These are phyloP conservation scores for Drosophila suzukii DNA, from an alignment of 1,140 invertebrate genomes.

Conservation along the genomic window DNA sequence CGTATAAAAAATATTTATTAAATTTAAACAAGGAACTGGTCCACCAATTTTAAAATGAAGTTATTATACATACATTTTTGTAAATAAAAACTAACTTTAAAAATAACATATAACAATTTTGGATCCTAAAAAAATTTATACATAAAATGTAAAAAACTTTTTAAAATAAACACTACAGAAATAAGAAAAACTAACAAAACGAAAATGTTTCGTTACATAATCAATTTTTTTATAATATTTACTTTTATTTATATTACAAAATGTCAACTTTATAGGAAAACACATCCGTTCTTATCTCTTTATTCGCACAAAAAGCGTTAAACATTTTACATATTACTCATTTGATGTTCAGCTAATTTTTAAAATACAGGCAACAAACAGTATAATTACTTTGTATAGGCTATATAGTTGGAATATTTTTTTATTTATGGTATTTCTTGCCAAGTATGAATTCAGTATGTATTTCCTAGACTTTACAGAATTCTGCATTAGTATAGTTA, in stretches of 20 bases:
- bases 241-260: constrained; percentile 31
- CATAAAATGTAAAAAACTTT: too few relatives aligned
- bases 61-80: background rate
- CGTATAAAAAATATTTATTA: background rate
- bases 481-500: constrained; percentile 7
- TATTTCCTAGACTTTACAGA: constrained; percentile 13
- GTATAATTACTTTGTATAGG: constrained; percentile 51
- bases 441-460: constrained; percentile 16
- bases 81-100: background rate
- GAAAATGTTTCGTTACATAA: background rate
- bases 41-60: background rate
- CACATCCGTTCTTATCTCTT: constrained; percentile 29
- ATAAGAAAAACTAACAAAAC: background rate
- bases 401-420: constrained; percentile 13
- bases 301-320: constrained; percentile 43
- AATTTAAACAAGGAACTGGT: background rate
- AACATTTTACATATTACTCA: constrained; percentile 29
- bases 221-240: background rate
- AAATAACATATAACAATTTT: background rate
- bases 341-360: constrained; percentile 59
- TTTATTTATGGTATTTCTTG: constrained; percentile 24
- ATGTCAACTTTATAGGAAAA: constrained; percentile 47
- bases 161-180: background rate
- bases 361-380: constrained; percentile 73
- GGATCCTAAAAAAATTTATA: too few relatives aligned